A percentile compares a stretch with the other conserved stretches of the same genome.
Evolutionary conservation across 2,888 invertebrate species (phyloP).

Genomic region (Xylota sylvarum): DNA sequence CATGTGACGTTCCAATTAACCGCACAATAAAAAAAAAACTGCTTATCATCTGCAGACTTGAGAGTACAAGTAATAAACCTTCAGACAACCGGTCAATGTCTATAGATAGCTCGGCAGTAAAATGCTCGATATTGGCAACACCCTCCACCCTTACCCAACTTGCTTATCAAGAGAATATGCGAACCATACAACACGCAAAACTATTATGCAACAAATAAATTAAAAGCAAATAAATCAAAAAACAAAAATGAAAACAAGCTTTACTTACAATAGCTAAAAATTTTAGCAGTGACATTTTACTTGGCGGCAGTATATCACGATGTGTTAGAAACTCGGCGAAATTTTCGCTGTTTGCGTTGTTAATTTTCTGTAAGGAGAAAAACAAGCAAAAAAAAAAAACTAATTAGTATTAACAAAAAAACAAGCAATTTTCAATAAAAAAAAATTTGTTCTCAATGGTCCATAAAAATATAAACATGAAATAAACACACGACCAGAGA

Average conservation of each 20-base stretch:
- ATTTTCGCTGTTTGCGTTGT: conserved; percentile 81
- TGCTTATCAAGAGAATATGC: too few relatives aligned
- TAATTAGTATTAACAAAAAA: conserved; percentile 26
- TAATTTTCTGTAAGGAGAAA: conserved; percentile 80
- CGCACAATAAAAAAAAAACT: neutral
- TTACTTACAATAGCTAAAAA: conserved; percentile 92
- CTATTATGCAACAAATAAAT: conserved; percentile 4
- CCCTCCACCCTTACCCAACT: neutral
- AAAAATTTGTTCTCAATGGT: conserved; percentile 5
- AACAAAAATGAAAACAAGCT: neutral
- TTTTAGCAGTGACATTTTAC: conserved; percentile 87
- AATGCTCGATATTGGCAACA: conserved; percentile 6
- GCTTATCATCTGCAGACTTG: conserved; percentile 41
- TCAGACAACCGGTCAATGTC: conserved; percentile 52
- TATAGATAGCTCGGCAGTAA: conserved; percentile 3
- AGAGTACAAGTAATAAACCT: conserved; percentile 21
- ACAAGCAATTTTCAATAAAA: neutral
- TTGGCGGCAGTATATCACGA: conserved; percentile 81
- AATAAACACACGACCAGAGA: conserved; percentile 6
- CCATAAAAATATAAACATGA: conserved; percentile 4
- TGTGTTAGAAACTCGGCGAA: conserved; percentile 82
- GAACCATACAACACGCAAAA: conserved; percentile 5
- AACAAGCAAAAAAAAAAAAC: conserved; percentile 51
- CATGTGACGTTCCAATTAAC: conserved; percentile 30
- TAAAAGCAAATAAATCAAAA: neutral